Base-by-base conservation (phyloP, 2,888 invertebrate genomes). In the Monopis laevigella region DNA sequence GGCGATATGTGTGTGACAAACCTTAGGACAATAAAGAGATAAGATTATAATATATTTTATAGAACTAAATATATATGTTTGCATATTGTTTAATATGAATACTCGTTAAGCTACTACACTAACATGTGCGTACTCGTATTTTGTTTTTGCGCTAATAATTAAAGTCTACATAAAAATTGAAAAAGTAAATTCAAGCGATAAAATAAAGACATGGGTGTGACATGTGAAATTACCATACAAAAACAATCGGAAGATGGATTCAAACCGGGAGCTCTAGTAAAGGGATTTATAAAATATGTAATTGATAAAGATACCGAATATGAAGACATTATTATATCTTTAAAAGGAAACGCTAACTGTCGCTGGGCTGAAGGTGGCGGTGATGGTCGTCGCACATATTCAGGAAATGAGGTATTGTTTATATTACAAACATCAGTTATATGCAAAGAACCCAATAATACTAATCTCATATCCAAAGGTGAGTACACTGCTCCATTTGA, bases 161-260 rank as follows among this genome's bases (percentile, higher is more conserved):
- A n/a, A n/a, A n/a, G n/a, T n/a, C n/a, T n/a, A n/a, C n/a, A n/a
- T n/a, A n/a, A n/a, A n/a, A n/a, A n/a, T n/a, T n/a, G n/a, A n/a
- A n/a, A n/a, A n/a, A n/a, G n/a, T n/a, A n/a, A n/a, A n/a, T n/a
- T n/a, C n/a, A n/a, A n/a, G n/a, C n/a, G n/a, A n/a, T 11, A 11
- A 7, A 38, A 24, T 30, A 30, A 5, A 13, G 41, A 17, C 43
- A 59, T 59, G 60, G 53, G 51, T 34, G 41, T 59, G 5, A 35
- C 38, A 2, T 54, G 58, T 44, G 46, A 59, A 35, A 59, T 59
- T 30, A 39, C 49, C 1, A 47, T 59, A 14, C 38, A 46, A 13
- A 45, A 41, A 24, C 48, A 47, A 19, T 35, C 38, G 19, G 48
- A 45, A 8, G 51, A 49, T 7, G 45, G 43, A 1, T 50, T 52